Percentiles rank a stretch among this genome's conserved stretches.
Conservation (phyloP, 2,888 invertebrate genomes). For the Hylaea fasciaria region DNA sequence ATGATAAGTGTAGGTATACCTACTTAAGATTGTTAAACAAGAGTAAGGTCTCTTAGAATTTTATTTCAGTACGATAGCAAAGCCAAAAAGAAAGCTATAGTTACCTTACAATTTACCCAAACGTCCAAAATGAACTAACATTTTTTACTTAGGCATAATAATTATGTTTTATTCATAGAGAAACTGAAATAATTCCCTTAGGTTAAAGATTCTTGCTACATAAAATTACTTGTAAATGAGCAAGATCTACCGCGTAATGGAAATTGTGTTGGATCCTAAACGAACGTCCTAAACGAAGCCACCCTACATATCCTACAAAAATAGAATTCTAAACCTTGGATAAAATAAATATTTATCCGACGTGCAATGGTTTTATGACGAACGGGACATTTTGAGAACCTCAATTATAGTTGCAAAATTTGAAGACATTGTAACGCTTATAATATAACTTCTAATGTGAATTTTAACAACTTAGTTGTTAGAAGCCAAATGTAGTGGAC, state of each 20-base stretch:
- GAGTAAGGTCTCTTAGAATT: background rate
- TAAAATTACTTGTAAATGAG: slow-evolving; percentile 15
- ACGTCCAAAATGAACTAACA: slow-evolving; percentile 16
- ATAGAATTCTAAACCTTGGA: background rate
- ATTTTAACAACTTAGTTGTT: no score
- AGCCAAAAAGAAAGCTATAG: background rate
- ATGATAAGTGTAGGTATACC: no score
- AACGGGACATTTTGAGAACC: no score
- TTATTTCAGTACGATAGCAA: background rate
- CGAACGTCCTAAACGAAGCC: background rate
- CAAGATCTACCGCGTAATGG: slow-evolving; percentile 13
- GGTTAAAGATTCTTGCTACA: slow-evolving; percentile 19
- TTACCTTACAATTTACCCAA: slow-evolving; percentile 20
- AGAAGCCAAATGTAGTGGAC: no score
- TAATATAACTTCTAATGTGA: no score
- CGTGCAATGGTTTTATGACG: no score
- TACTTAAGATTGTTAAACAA: no score
- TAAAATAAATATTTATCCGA: no score
- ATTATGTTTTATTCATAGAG: no score
- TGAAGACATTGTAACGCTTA: no score
- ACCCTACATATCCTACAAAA: background rate
- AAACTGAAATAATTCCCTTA: background rate
- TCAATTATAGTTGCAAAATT: no score
- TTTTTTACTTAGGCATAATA: slow-evolving; percentile 24
- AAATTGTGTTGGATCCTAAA: background rate